A percentile compares a stretch with the other conserved stretches of the same genome.
phyloP scores from a whole-genome alignment of 2,888 invertebrate species.

The Anarsia innoxiella region DNA sequence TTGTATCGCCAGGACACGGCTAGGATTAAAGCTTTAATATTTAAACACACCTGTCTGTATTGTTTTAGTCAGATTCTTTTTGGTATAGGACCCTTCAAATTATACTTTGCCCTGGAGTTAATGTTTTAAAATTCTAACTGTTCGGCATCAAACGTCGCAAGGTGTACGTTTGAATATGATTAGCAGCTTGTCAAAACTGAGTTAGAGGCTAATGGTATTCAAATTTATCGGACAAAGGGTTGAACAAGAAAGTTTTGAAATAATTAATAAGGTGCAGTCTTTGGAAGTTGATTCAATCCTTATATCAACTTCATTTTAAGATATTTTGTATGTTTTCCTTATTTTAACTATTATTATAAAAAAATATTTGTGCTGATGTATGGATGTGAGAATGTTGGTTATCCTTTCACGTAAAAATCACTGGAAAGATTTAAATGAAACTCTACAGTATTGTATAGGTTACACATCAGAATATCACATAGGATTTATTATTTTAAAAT shows the following conservation, averaged over 20 bases:
- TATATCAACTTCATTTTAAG: not conserved
- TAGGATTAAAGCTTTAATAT: conserved; percentile 5
- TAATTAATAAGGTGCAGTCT: conserved; percentile 24
- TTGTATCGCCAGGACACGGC: too few species aligned
- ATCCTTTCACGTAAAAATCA: too few species aligned
- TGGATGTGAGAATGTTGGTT: too few species aligned
- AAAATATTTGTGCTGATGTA: too few species aligned
- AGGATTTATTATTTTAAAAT: too few species aligned
- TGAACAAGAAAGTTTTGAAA: conserved; percentile 40
- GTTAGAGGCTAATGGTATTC: conserved; percentile 61
- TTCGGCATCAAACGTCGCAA: conserved; percentile 52
- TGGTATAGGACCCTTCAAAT: conserved; percentile 46
- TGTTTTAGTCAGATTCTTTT: conserved; percentile 54
- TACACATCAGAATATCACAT: too few species aligned
- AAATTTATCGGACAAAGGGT: conserved; percentile 60
- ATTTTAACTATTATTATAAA: not conserved
- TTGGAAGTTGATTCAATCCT: not conserved
- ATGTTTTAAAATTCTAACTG: conserved; percentile 64
- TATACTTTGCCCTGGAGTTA: conserved; percentile 46
- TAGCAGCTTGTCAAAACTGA: conserved; percentile 73
- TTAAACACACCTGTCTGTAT: conserved; percentile 34
- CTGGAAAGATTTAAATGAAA: too few species aligned
- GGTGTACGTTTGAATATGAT: conserved; percentile 71
- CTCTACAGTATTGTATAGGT: too few species aligned
- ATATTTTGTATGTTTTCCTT: not conserved